phyloP scores from a whole-genome alignment of 2,113 vertebrate species.

The Gadus macrocephalus region DNA sequence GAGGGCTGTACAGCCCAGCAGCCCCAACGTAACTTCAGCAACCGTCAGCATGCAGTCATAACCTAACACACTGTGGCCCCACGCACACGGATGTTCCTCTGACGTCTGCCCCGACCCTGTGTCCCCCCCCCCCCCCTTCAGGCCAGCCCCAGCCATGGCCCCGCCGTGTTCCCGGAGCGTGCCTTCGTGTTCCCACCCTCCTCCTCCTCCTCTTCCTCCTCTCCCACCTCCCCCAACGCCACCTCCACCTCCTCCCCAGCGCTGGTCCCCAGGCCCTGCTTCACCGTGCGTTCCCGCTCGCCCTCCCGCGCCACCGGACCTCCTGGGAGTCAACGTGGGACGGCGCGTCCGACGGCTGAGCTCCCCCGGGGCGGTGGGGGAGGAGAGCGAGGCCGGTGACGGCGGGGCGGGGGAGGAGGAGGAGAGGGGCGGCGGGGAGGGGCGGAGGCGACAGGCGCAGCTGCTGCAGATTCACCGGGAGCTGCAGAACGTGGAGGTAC shows the following conservation, averaged over 20 bases:
- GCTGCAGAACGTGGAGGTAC: slow-evolving; percentile 89
- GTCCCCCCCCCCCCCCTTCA: slow-evolving; percentile 9
- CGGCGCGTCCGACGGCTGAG: slow-evolving; percentile 71
- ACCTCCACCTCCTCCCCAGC: no score
- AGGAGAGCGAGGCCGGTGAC: slow-evolving; percentile 33
- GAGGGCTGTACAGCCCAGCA: slow-evolving; percentile 67
- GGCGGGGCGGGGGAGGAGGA: slow-evolving; percentile 21
- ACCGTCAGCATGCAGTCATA: not conserved
- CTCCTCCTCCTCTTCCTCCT: slow-evolving; percentile 36
- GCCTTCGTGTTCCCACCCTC: slow-evolving; percentile 72
- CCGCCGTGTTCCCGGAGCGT: slow-evolving; percentile 40
- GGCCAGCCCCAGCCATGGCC: slow-evolving; percentile 52
- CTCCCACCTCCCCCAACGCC: slow-evolving; percentile 17
- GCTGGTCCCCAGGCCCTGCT: slow-evolving; percentile 3
- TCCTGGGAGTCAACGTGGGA: slow-evolving; percentile 68
- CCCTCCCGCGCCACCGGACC: slow-evolving; percentile 54
- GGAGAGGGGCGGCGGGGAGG: slow-evolving; percentile 39
- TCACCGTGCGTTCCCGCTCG: slow-evolving; percentile 53
- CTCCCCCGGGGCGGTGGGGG: slow-evolving; percentile 39
- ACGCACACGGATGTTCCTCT: no score
- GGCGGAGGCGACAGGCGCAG: slow-evolving; percentile 70
- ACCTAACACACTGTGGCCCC: not conserved
- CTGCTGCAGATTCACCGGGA: slow-evolving; percentile 78
- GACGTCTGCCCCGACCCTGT: not conserved
- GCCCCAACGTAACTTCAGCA: slow-evolving; percentile 50